Percentiles rank a stretch among this genome's conserved stretches.
Evolutionary conservation across 2,888 invertebrate genomes (phyloP).

Genomic region (Tetramorium bicarinatum): DNA sequence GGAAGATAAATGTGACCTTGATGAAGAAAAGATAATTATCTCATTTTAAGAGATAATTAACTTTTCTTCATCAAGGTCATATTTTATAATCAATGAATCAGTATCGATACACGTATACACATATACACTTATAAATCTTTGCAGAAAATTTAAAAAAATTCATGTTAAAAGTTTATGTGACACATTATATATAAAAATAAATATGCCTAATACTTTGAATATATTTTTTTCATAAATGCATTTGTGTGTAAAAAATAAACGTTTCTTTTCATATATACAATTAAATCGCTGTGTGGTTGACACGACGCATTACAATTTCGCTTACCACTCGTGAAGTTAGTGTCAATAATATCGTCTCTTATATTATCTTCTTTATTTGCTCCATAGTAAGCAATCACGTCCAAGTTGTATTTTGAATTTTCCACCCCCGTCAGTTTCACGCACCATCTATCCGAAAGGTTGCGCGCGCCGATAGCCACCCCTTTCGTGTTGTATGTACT

Average conservation of each 20-base stretch:
- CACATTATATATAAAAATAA: background rate
- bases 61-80: too few relatives aligned
- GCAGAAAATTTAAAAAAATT: background rate
- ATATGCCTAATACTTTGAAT: background rate
- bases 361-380: background rate
- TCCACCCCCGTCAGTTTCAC: slow-evolving; percentile 73
- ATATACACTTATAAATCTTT: background rate
- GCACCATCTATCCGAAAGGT: slow-evolving; percentile 78
- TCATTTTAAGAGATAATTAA: background rate
- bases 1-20: background rate
- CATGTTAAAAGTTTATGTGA: background rate
- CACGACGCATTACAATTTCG: background rate
- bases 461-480: slow-evolving; percentile 76
- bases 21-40: background rate
- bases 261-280: background rate
- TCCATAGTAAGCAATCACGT: slow-evolving; percentile 33
- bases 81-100: background rate
- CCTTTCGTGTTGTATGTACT: slow-evolving; percentile 71
- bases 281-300: background rate
- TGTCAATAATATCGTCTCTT: background rate
- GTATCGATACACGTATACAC: background rate
- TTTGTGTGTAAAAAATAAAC: background rate
- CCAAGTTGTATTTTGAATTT: slow-evolving; percentile 75
- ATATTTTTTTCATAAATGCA: background rate
- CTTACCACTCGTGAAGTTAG: background rate